phyloP scores from a whole-genome alignment of 1,140 invertebrate genomes.

The Drosophila gunungcola region DNA sequence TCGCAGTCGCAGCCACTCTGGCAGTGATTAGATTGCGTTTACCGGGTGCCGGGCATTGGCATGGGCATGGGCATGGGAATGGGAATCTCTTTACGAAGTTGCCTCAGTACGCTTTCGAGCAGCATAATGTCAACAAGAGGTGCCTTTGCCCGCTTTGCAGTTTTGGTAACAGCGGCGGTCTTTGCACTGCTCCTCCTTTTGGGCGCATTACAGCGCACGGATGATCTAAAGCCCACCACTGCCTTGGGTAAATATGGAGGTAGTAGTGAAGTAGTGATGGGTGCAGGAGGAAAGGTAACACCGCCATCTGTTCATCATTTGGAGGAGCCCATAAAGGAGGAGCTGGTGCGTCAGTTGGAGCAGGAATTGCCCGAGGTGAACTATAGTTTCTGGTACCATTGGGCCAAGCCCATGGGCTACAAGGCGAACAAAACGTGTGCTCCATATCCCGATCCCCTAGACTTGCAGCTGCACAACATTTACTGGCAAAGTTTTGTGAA shows the following conservation, averaged over 20 bases:
- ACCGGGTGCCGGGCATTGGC: background rate
- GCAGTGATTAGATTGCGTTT: slow-evolving; percentile 37
- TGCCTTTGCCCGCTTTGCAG: slow-evolving; percentile 33
- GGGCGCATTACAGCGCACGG: slow-evolving; percentile 17
- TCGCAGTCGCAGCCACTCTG: slow-evolving; percentile 8
- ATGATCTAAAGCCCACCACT: background rate
- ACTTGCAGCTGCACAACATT: slow-evolving; percentile 72
- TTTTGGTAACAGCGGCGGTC: slow-evolving; percentile 30
- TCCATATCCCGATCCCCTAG: slow-evolving; percentile 50
- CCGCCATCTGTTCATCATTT: slow-evolving; percentile 7
- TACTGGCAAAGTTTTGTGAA: slow-evolving; percentile 92
- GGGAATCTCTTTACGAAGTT: background rate
- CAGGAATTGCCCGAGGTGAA: slow-evolving; percentile 67
- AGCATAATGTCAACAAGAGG: slow-evolving; percentile 61
- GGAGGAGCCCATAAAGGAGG: slow-evolving; percentile 47
- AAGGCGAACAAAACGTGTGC: slow-evolving; percentile 37
- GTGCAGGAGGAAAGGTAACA: background rate
- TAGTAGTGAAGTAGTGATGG: too few species aligned
- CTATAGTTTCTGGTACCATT: slow-evolving; percentile 56
- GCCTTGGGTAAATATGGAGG: too few species aligned
- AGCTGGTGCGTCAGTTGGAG: slow-evolving; percentile 51
- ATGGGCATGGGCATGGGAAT: too few species aligned
- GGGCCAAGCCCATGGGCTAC: slow-evolving; percentile 43
- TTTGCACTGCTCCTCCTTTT: slow-evolving; percentile 48
- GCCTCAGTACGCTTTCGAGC: slow-evolving; percentile 31